These are phyloP conservation scores for Rhabdomys dilectus DNA, from an alignment of 2,113 vertebrate species.

Conservation along the genomic window DNA sequence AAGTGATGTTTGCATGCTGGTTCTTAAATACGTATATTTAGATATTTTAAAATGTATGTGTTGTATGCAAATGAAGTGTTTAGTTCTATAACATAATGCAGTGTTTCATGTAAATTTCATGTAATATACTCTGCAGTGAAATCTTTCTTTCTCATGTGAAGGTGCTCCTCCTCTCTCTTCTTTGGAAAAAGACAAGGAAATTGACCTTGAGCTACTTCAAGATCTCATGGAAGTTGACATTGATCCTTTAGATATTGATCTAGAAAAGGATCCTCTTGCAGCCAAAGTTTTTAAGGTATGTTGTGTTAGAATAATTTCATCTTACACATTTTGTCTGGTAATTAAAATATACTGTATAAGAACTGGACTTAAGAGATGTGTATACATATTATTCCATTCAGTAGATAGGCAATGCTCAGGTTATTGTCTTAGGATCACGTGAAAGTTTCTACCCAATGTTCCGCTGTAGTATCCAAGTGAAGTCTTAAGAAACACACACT, in stretches of 20 bases:
- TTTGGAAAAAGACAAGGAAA: slow-evolving; percentile 99
- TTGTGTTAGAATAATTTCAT: slow-evolving; percentile 49
- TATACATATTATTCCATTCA: background rate
- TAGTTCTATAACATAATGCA: background rate
- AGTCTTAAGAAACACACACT: background rate
- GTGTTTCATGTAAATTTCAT: slow-evolving; percentile 67
- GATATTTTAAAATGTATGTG: background rate
- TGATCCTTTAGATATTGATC: slow-evolving; percentile 99
- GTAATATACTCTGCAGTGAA: slow-evolving; percentile 56
- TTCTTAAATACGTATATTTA: background rate
- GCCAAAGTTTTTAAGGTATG: slow-evolving; percentile 99
- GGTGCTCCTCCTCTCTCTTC: slow-evolving; percentile 97
- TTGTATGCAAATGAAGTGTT: slow-evolving; percentile 5
- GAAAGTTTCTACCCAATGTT: background rate
- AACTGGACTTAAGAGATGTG: background rate
- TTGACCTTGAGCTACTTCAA: slow-evolving; percentile 99
- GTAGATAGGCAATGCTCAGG: background rate
- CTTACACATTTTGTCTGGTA: background rate
- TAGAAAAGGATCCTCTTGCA: slow-evolving; percentile 99
- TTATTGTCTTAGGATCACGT: too few relatives aligned
- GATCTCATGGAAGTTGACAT: slow-evolving; percentile 99
- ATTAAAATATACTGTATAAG: background rate
- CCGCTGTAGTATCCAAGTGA: background rate
- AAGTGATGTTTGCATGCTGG: background rate
- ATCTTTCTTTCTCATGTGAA: slow-evolving; percentile 88